These are phyloP conservation scores for Halictus rubicundus DNA, from an alignment of 1,140 invertebrate genomes.

Conservation along the genomic window DNA sequence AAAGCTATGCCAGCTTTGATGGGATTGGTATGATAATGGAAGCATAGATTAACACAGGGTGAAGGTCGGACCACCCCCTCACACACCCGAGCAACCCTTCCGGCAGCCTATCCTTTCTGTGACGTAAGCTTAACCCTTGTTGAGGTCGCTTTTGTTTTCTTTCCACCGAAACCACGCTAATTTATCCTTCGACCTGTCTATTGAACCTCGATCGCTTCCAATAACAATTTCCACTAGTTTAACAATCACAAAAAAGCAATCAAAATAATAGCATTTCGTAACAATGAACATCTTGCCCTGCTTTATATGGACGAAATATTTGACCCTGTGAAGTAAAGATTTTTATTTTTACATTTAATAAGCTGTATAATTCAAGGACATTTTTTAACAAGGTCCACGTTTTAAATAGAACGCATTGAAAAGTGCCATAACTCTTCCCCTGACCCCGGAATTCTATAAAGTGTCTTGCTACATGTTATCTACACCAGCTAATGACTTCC, in stretches of 20 bases:
- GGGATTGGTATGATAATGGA: conserved; percentile 69
- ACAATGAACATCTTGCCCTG: too few species aligned
- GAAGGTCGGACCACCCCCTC: conserved; percentile 70
- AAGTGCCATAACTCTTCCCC: too few species aligned
- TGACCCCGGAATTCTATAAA: too few species aligned
- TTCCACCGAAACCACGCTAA: neutral
- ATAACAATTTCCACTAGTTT: neutral
- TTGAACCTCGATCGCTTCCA: neutral
- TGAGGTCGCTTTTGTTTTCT: conserved; percentile 68
- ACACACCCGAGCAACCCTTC: conserved; percentile 65
- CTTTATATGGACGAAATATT: too few species aligned
- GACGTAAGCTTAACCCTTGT: conserved; percentile 67
- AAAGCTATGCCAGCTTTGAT: conserved; percentile 41
- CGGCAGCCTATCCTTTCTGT: conserved; percentile 63
- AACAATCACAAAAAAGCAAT: neutral
- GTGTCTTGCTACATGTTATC: too few species aligned
- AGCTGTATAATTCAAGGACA: too few species aligned
- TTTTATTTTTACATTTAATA: too few species aligned
- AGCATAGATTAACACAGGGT: conserved; percentile 75
- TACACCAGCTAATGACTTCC: too few species aligned
- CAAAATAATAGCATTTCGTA: too few species aligned
- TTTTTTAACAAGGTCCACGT: too few species aligned
- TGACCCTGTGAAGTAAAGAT: too few species aligned
- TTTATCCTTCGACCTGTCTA: neutral
- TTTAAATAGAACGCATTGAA: too few species aligned